phyloP scores from a whole-genome alignment of 2,797 vertebrate species.

The Oophaga sylvatica region DNA sequence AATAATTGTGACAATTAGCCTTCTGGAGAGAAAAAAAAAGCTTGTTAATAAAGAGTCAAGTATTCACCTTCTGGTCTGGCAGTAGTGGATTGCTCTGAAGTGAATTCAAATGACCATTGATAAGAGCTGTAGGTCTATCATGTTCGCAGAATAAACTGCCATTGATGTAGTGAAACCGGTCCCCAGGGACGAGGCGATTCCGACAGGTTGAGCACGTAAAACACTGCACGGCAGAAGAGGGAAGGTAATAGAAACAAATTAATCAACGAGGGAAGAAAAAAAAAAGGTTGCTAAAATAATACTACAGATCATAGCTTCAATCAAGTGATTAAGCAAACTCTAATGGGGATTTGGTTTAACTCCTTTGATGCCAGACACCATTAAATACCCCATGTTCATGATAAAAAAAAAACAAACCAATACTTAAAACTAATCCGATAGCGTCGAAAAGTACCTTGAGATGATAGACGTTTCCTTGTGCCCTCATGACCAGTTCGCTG shows the following conservation, averaged over 20 bases:
- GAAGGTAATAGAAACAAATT: constrained; percentile 41
- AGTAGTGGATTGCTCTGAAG: constrained; percentile 99
- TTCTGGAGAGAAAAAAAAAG: constrained; percentile 67
- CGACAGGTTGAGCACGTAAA: constrained; percentile 99
- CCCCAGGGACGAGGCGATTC: constrained; percentile 97
- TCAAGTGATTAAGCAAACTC: not conserved
- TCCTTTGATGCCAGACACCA: not conserved
- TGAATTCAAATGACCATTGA: constrained; percentile 99
- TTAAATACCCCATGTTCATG: too few species aligned
- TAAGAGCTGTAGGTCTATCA: constrained; percentile 99
- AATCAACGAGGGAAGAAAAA: not conserved
- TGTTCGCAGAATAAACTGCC: constrained; percentile 99
- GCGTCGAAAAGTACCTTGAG: constrained; percentile 86
- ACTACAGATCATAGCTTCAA: constrained; percentile 19
- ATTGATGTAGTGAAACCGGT: constrained; percentile 99
- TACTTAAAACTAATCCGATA: not conserved
- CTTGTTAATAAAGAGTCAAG: constrained; percentile 74
- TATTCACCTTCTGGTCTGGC: constrained; percentile 98
- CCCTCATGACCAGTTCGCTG: constrained; percentile 98
- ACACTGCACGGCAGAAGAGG: constrained; percentile 80
- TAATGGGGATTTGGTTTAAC: not conserved
- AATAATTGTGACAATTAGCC: constrained; percentile 64
- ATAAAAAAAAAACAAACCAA: not conserved
- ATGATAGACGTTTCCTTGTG: constrained; percentile 98
- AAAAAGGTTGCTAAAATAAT: constrained; percentile 1